Percentiles rank a stretch among this genome's conserved stretches.
Conservation (phyloP, 2,113 vertebrate genomes). For the Capreolus pygargus region DNA sequence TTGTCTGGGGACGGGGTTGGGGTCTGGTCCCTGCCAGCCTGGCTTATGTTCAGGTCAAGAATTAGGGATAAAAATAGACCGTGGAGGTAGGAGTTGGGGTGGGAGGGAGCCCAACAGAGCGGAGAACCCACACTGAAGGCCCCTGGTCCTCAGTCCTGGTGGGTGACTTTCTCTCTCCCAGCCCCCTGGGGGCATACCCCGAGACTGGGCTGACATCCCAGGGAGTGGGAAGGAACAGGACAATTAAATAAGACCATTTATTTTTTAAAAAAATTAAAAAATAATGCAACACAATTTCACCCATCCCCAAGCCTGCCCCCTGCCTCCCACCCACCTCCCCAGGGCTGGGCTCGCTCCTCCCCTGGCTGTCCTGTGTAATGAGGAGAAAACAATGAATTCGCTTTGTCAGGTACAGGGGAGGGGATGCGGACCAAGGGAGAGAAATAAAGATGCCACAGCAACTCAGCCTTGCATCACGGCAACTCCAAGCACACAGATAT, state of each 20-base stretch:
- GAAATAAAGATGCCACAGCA: conserved; percentile 50
- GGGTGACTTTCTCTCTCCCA: background rate
- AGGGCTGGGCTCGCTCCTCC: background rate
- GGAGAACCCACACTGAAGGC: background rate
- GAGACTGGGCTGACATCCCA: conserved; percentile 15
- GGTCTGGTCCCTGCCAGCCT: background rate
- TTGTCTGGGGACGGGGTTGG: background rate
- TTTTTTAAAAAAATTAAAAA: conserved; percentile 76
- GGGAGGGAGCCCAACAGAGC: background rate
- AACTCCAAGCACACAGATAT: conserved; percentile 71
- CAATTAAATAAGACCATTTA: conserved; percentile 74
- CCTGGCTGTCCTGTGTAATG: background rate
- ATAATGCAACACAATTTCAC: conserved; percentile 69
- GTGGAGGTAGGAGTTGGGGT: conserved; percentile 15
- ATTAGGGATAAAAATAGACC: conserved; percentile 35
- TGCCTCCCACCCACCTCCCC: conserved; percentile 16
- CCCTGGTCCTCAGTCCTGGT: background rate
- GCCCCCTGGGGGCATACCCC: background rate
- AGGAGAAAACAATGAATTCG: background rate
- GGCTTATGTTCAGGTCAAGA: conserved; percentile 27
- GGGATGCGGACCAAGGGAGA: background rate
- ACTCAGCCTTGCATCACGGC: conserved; percentile 54
- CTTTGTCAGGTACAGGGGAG: conserved; percentile 9
- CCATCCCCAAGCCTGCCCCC: conserved; percentile 34
- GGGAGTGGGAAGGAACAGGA: conserved; percentile 69